Evolutionary conservation across 1,140 invertebrate species (phyloP), one percentile per base, ranked within the genome.

Genomic region (Conopomorpha cramerella): DNA sequence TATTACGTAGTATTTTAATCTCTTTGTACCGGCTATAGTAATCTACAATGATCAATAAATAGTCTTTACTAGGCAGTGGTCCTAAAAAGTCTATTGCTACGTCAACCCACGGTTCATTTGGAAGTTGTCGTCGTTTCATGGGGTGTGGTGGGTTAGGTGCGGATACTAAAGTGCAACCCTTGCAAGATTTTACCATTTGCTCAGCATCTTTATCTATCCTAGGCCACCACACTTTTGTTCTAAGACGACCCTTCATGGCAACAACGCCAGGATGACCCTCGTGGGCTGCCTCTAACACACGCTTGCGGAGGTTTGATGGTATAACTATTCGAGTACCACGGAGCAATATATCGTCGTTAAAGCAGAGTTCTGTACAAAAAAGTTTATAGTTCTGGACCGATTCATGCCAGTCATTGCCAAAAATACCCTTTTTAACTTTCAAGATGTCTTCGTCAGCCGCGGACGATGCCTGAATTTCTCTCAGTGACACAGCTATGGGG

Each of bases 161-260:
- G 3, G 49, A 37, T 11, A 34, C 16, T 8, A 34, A 15, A 2
- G 32, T 34, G 10, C 32, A 34, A 7, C 32, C 17, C 23, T 13
- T 34, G 12, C 32, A 34, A 7, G 8, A n/a, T 36, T 63, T 65
- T 7, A 64, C 51, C 13, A 45, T 41, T n/a, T 41, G 45, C 52
- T 72, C 64, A 8, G 55, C 55, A 6, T 78, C 57, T 30, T 43
- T 44, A 38, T 82, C 68, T 0, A 82, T 59, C 8, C 44, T 49
- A n/a, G 54, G 55, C 76, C 73, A 83, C 65, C 70, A 82, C 3
- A 80, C 52, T 49, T 81, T 74, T n/a, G 41, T 53, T 12, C 78
- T 25, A 3, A 81, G 62, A n/a, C 80, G 30, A 1, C 47, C 38
- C 49, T 84, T 83, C 73, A 82, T 83, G 4, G 51, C 57, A 0